Conservation (phyloP, 1,140 invertebrate genomes). For the Amyelois transitella region DNA sequence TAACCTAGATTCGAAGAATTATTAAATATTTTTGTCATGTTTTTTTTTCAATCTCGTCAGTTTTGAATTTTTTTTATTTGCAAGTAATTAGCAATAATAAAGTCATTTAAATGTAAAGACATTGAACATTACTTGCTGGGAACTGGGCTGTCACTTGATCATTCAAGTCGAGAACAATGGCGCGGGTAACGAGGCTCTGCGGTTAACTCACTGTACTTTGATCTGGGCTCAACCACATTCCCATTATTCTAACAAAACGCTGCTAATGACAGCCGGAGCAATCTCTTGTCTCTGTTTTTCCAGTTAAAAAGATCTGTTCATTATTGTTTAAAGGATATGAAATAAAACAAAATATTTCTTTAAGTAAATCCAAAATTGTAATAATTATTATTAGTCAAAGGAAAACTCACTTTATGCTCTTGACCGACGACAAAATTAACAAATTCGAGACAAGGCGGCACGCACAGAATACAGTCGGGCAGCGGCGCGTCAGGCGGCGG, state of each 20-base stretch:
- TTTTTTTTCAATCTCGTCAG: too few species aligned
- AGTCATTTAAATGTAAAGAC: too few species aligned
- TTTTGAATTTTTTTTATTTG: too few species aligned
- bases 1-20: too few species aligned
- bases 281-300: background rate
- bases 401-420: slow-evolving; percentile 16
- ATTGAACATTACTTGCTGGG: slow-evolving; percentile 1
- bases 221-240: background rate
- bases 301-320: too few species aligned
- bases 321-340: too few species aligned
- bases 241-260: background rate
- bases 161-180: background rate
- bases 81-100: too few species aligned
- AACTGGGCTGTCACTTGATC: background rate
- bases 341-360: background rate
- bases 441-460: slow-evolving; percentile 37
- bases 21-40: too few species aligned
- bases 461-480: slow-evolving; percentile 32
- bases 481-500: slow-evolving; percentile 3
- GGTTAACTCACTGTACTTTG: background rate
- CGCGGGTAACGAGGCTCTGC: background rate
- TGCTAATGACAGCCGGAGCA: background rate
- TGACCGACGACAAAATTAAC: slow-evolving; percentile 35
- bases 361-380: too few species aligned
- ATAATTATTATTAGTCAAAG: background rate